A percentile compares a stretch with the other conserved stretches of the same genome.
These are phyloP conservation scores for Vulpes lagopus DNA, from an alignment of 2,113 vertebrate species.

Conservation along the genomic window DNA sequence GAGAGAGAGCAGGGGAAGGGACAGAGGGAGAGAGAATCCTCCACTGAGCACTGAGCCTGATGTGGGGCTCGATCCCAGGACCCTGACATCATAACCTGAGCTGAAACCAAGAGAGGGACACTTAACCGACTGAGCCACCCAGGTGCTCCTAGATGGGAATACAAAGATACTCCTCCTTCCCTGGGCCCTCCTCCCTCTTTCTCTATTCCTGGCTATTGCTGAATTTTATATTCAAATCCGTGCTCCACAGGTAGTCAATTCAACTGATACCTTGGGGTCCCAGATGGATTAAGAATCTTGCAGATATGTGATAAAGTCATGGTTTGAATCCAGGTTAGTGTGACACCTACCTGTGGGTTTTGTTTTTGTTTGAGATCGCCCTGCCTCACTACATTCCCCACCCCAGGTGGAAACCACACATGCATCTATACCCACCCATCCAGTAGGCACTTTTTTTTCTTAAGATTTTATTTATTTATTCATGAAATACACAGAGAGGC, in stretches of 20 bases:
- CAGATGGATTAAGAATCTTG: not conserved
- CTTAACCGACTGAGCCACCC: too few species aligned
- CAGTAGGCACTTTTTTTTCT: not conserved
- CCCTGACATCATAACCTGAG: too few species aligned
- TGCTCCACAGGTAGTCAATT: not conserved
- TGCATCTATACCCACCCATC: not conserved
- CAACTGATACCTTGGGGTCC: not conserved
- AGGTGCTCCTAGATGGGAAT: not conserved
- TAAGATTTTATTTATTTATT: too few species aligned
- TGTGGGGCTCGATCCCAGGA: not conserved
- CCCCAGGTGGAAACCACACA: not conserved
- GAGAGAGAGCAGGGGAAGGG: not conserved
- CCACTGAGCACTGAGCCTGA: not conserved
- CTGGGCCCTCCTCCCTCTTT: not conserved
- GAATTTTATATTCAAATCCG: not conserved
- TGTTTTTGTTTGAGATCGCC: not conserved
- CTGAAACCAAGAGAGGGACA: too few species aligned
- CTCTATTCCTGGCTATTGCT: accelerated
- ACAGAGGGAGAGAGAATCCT: not conserved
- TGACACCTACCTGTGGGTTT: not conserved
- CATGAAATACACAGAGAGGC: too few species aligned
- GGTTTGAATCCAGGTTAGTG: not conserved
- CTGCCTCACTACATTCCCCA: not conserved
- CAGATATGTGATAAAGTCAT: not conserved
- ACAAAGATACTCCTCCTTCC: not conserved